Conservation (phyloP, 2,888 invertebrate genomes). For the Elmis aenea region DNA sequence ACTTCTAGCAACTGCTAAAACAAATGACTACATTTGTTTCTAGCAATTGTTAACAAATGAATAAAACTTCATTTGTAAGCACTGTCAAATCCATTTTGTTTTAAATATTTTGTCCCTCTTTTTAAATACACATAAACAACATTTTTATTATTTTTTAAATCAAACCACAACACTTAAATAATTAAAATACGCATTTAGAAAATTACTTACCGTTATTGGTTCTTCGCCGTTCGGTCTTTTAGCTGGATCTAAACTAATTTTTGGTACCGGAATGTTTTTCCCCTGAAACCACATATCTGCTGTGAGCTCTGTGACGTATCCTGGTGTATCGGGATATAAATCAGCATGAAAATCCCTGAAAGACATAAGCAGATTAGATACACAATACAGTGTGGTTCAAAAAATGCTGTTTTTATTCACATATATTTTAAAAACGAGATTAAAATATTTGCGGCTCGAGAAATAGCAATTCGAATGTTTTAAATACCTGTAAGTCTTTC, state of each 20-base stretch:
- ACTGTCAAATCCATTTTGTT: no score
- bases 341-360: constrained; percentile 86
- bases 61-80: no score
- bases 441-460: neutral
- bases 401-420: neutral
- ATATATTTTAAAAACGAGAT: constrained; percentile 17
- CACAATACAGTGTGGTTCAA: no score
- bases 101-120: no score
- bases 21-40: no score
- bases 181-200: neutral
- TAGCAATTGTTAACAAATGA: no score
- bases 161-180: neutral
- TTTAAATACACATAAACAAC: neutral
- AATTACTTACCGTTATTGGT: constrained; percentile 54
- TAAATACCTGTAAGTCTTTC: constrained; percentile 44
- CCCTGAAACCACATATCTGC: constrained; percentile 80
- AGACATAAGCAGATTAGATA: constrained; percentile 4
- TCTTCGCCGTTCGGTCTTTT: constrained; percentile 61
- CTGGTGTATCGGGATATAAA: constrained; percentile 86
- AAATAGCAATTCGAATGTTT: constrained; percentile 1
- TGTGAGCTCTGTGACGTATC: constrained; percentile 72
- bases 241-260: constrained; percentile 78
- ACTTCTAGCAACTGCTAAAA: no score
- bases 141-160: neutral
- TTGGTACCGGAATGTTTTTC: constrained; percentile 68